phyloP scores from a whole-genome alignment of 1,140 invertebrate genomes.

The Lithobius niger region DNA sequence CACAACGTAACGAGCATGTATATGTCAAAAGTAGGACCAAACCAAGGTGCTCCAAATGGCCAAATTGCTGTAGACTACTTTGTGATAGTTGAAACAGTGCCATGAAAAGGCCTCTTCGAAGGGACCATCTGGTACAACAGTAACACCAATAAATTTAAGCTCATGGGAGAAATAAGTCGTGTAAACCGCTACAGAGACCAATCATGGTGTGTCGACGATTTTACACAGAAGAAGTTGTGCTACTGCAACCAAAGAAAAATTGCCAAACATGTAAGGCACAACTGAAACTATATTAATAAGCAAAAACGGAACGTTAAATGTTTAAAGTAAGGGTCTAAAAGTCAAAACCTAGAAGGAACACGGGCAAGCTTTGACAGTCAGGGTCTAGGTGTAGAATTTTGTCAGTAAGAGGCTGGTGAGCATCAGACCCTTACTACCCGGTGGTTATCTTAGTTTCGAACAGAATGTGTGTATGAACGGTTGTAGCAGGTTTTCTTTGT shows the following conservation, averaged over 20 bases:
- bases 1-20: constrained; percentile 4
- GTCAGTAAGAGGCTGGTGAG: no score
- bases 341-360: no score
- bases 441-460: no score
- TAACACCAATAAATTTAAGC: constrained; percentile 13
- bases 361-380: no score
- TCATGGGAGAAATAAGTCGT: constrained; percentile 12
- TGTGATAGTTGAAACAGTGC: constrained; percentile 10
- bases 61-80: constrained; percentile 5
- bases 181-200: constrained; percentile 15
- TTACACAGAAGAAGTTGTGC: constrained; percentile 19
- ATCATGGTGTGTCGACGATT: constrained; percentile 18
- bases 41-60: background rate
- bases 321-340: no score
- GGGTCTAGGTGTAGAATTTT: no score
- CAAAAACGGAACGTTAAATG: no score
- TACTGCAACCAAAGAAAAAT: constrained; percentile 21
- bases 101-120: constrained; percentile 17
- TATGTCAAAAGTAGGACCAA: background rate
- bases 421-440: no score
- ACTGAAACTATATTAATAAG: no score
- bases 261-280: no score
- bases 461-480: no score
- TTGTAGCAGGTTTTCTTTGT: no score
- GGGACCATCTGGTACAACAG: constrained; percentile 11